Conservation (phyloP, 1,140 invertebrate species). For the Cotesia typhae region DNA sequence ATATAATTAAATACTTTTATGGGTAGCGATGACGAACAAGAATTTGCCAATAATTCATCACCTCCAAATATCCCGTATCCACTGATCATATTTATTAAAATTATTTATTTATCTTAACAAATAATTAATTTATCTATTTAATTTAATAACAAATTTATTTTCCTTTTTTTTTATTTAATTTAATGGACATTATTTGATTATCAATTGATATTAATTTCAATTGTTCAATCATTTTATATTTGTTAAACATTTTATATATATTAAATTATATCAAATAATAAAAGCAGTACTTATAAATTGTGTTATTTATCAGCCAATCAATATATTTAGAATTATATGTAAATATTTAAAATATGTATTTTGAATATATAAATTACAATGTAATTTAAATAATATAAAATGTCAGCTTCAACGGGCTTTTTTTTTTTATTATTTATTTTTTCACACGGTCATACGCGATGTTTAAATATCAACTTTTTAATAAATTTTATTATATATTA, state of each 20-base stretch:
- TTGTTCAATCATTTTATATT: conserved; percentile 17
- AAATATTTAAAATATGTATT: conserved; percentile 16
- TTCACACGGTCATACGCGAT: conserved; percentile 28
- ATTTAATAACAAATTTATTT: too few relatives aligned
- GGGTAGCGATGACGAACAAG: conserved; percentile 41
- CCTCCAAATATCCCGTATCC: conserved; percentile 33
- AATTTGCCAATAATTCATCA: conserved; percentile 42
- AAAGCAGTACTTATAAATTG: conserved; percentile 26
- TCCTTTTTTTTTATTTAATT: conserved; percentile 24
- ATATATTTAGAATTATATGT: conserved; percentile 20
- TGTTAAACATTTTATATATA: conserved; percentile 33
- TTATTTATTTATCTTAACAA: conserved; percentile 21
- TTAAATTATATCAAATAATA: conserved; percentile 36
- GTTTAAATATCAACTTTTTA: conserved; percentile 50
- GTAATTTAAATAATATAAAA: conserved; percentile 5
- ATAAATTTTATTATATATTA: conserved; percentile 56
- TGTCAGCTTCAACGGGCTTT: conserved; percentile 22
- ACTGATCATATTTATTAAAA: conserved; percentile 28
- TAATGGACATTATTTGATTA: too few relatives aligned
- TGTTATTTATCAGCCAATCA: neutral
- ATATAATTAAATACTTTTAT: conserved; percentile 47
- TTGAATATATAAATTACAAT: conserved; percentile 17
- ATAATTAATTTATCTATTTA: too few relatives aligned
- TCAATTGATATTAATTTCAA: conserved; percentile 28
- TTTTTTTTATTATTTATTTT: conserved; percentile 17